Evolutionary conservation across 2,797 vertebrate species (phyloP).

Genomic region (Chelonia mydas): DNA sequence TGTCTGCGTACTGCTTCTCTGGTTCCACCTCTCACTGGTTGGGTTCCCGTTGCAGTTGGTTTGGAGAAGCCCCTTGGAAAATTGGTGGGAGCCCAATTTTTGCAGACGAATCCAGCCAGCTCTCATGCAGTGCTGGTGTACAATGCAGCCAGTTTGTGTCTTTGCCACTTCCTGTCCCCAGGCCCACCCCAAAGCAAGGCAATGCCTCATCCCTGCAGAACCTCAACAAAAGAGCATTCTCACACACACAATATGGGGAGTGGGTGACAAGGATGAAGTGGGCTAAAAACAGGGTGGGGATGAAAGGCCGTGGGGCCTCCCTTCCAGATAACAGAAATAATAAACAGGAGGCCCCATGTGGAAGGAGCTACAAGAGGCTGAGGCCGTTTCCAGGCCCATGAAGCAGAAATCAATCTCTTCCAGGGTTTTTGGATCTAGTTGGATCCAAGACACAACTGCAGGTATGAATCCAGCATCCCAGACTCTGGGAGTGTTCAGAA

Average conservation of each 20-base stretch:
- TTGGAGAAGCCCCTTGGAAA: not conserved
- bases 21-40: not conserved
- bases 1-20: not conserved
- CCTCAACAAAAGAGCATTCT: not conserved
- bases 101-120: not conserved
- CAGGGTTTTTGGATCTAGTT: not conserved
- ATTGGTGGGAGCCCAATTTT: not conserved
- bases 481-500: not conserved
- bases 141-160: not conserved
- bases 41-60: not conserved
- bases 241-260: not conserved
- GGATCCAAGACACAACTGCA: accelerated
- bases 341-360: not conserved
- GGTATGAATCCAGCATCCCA: not conserved
- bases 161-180: not conserved
- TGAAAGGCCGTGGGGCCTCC: not conserved
- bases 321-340: not conserved
- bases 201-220: not conserved
- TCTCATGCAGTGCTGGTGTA: not conserved
- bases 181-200: not conserved
- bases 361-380: not conserved
- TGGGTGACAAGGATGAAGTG: not conserved
- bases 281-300: not conserved
- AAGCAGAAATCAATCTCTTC: not conserved
- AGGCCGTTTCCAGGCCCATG: not conserved